These are phyloP conservation scores for Stichodactyla helianthus DNA, from an alignment of 64 coral and sea anemone species.

Conservation along the genomic window DNA sequence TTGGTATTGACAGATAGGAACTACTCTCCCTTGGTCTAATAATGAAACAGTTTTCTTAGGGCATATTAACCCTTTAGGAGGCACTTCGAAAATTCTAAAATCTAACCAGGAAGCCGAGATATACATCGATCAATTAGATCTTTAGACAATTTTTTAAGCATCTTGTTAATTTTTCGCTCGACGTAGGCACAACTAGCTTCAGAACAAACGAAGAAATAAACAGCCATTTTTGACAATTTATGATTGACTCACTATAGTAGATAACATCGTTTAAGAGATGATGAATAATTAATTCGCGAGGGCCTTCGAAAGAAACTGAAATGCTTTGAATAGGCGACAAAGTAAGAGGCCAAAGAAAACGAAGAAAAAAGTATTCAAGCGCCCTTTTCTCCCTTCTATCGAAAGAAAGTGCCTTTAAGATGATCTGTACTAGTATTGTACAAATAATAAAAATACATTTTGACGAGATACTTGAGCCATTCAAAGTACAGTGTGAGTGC, in stretches of 20 bases:
- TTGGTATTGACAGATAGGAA: not conserved
- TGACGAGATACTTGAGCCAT: not conserved
- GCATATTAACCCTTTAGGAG: not conserved
- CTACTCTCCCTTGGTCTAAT: not conserved
- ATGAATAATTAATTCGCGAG: not conserved
- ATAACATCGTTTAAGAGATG: not conserved
- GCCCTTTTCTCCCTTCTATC: not conserved
- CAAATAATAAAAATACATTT: constrained; percentile 11
- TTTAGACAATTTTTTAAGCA: not conserved
- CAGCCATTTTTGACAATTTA: not conserved
- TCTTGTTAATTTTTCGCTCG: too few relatives aligned
- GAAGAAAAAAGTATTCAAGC: not conserved
- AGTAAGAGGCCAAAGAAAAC: not conserved
- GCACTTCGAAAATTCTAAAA: not conserved
- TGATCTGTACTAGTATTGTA: not conserved
- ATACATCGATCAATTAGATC: not conserved
- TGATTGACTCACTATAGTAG: not conserved
- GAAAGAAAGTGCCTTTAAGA: not conserved
- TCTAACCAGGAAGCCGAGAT: not conserved
- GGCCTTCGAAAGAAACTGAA: not conserved
- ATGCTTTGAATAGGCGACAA: not conserved
- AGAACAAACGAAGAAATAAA: not conserved
- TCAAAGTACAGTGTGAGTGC: not conserved
- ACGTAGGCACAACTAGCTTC: not conserved
- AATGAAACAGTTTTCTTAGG: not conserved